Percentiles rank a stretch among this genome's conserved stretches.
Conservation (phyloP, 2,113 vertebrate species). For the Sphyrna mokarran region DNA sequence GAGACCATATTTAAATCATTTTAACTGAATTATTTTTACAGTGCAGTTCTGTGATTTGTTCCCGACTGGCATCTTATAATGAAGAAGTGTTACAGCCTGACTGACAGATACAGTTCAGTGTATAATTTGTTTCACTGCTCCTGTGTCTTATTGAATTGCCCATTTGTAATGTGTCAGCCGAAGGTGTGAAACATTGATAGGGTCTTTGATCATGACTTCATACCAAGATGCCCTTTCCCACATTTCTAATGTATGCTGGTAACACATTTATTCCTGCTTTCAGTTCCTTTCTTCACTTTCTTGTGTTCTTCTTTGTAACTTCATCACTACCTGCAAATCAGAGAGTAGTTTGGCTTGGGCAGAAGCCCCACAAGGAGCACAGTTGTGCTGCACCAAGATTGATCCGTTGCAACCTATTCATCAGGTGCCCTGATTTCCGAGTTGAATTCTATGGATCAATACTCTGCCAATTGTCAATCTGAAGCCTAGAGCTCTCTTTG, state of each 20-base stretch:
- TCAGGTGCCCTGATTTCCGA: not conserved
- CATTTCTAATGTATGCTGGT: not conserved
- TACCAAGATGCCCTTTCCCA: not conserved
- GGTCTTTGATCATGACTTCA: not conserved
- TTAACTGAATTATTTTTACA: slow-evolving; percentile 2
- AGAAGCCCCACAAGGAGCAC: not conserved
- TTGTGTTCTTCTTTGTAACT: not conserved
- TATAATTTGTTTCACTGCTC: not conserved
- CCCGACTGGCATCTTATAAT: not conserved
- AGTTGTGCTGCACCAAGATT: not conserved
- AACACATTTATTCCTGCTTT: not conserved
- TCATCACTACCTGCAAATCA: not conserved
- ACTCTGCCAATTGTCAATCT: not conserved
- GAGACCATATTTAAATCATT: not conserved
- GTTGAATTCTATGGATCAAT: not conserved
- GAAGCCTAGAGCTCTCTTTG: not conserved
- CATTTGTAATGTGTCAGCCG: not conserved
- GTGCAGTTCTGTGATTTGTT: not conserved
- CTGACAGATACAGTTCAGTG: not conserved
- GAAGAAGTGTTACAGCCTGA: not conserved
- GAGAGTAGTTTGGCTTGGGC: not conserved
- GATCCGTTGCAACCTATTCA: not conserved
- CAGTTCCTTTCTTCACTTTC: not conserved
- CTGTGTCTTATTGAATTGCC: not conserved
- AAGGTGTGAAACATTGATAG: not conserved